Conservation (phyloP, 1,140 invertebrate genomes). For the Coenobita brevimanus region DNA sequence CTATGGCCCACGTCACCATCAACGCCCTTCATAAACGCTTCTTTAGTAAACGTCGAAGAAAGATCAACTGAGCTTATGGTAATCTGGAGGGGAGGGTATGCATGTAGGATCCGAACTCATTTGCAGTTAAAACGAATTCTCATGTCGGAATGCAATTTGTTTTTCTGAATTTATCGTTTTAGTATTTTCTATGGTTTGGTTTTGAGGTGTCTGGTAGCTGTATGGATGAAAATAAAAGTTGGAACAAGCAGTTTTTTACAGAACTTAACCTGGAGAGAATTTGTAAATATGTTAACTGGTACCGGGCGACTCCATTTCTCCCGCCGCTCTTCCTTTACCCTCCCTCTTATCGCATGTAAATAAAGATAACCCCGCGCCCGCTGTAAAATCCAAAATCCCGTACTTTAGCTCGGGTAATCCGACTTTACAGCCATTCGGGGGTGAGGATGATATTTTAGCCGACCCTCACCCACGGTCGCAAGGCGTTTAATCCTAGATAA, state of each 20-base stretch:
- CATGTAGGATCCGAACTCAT: too few species aligned
- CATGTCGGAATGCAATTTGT: too few species aligned
- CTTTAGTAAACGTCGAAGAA: not conserved
- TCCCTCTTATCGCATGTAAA: constrained; percentile 3
- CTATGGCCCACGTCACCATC: not conserved
- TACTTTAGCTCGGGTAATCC: not conserved
- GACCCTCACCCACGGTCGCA: not conserved
- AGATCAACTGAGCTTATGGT: not conserved
- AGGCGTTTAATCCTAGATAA: constrained; percentile 39
- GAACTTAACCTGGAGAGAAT: too few species aligned
- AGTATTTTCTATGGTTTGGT: too few species aligned
- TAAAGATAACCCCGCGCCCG: not conserved
- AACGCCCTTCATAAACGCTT: constrained; percentile 6
- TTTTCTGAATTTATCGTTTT: too few species aligned
- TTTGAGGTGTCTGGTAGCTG: too few species aligned
- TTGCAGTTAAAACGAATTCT: too few species aligned
- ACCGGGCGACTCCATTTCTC: not conserved
- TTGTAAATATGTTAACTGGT: too few species aligned
- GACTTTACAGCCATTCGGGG: not conserved
- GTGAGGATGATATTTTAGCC: constrained; percentile 18
- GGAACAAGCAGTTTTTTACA: too few species aligned
- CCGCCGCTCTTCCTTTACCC: too few species aligned
- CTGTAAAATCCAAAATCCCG: not conserved
- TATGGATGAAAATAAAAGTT: too few species aligned
- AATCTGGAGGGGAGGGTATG: not conserved